A percentile compares a stretch with the other conserved stretches of the same genome.
Evolutionary conservation across 2,113 vertebrate genomes (phyloP).

Genomic region (Semicossyphus pulcher): DNA sequence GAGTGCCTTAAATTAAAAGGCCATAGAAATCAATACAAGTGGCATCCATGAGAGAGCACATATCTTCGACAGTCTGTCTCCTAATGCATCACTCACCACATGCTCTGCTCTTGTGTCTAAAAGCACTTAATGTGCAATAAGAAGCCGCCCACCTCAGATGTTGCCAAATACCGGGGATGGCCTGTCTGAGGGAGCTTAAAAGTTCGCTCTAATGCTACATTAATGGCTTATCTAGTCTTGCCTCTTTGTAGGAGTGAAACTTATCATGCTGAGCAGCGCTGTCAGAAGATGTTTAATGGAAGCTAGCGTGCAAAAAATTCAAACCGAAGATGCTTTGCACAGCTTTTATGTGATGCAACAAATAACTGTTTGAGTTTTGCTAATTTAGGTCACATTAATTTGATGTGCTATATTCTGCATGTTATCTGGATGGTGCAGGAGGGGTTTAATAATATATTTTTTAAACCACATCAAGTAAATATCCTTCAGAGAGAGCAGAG

Average conservation of each 20-base stretch:
- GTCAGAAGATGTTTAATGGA: constrained; percentile 68
- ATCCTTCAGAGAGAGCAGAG: constrained; percentile 46
- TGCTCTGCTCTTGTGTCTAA: constrained; percentile 69
- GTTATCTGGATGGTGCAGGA: constrained; percentile 51
- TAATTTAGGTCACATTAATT: constrained; percentile 73
- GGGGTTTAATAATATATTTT: constrained; percentile 73
- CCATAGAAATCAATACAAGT: constrained; percentile 81
- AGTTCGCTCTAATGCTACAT: constrained; percentile 76
- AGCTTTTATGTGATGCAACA: neutral
- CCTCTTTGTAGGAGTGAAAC: constrained; percentile 64
- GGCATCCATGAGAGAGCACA: constrained; percentile 69
- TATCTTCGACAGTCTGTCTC: constrained; percentile 64
- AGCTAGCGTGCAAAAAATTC: constrained; percentile 55
- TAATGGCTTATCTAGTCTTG: constrained; percentile 67
- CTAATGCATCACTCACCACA: constrained; percentile 78
- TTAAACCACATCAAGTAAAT: constrained; percentile 74
- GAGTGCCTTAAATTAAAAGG: constrained; percentile 84
- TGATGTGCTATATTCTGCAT: constrained; percentile 48
- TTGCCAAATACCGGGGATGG: constrained; percentile 64
- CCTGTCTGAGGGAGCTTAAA: constrained; percentile 71
- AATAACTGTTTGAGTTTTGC: constrained; percentile 43
- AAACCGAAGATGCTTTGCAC: constrained; percentile 42
- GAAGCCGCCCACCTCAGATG: constrained; percentile 65
- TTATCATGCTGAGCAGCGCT: constrained; percentile 56
- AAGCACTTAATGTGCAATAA: constrained; percentile 76